Base-by-base conservation (phyloP, 1,140 invertebrate species). In the Drosophila ercepeae region DNA sequence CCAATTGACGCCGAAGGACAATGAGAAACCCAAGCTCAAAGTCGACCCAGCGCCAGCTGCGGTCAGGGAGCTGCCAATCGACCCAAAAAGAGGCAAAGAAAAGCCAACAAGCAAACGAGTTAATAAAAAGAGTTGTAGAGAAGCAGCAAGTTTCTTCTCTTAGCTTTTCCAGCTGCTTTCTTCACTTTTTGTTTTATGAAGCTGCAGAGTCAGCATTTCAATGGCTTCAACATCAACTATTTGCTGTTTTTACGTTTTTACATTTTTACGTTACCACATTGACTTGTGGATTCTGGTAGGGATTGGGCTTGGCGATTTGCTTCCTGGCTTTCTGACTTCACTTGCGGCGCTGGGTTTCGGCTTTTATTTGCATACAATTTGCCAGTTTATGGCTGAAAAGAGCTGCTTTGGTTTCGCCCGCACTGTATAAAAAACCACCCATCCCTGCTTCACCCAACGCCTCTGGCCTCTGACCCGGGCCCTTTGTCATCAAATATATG, bases 291-390 rank as follows among this genome's bases (percentile, higher is more conserved):
- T 39, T 32, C 29, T 32, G 29, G 29, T 13, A 39, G 36, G 13
- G 13, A 39, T 16, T 8, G 2, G 29, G 3, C 29, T 32, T 3
- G 8, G 8, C 9, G 29, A 3, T 9, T 11, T 7, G 27, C 5
- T 21, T 21, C 27, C 27, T 9, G n/a, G 3, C 34, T 34, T n/a
- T n/a, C n/a, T 36, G 57, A 50, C 42, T 23, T 61, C 53, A 78
- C 75, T 75, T 83, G 78, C 63, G 74, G 78, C 69, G 42, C 25
- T 71, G 46, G 53, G 78, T 36, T 73, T 83, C 69, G 52, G 51
- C 61, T 79, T 74, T 86, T 86, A 88, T 88, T 86, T 86, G 77
- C 82, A 86, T 86, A 88, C 81, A 86, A 86, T 86, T 86, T 86
- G 81, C 53, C 68, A 67, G 81, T 84, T 84, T 86, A 79, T 84